A percentile compares a stretch with the other conserved stretches of the same genome.
Conservation (phyloP, 2,888 invertebrate genomes). For the Kryphioiulus occultus region DNA sequence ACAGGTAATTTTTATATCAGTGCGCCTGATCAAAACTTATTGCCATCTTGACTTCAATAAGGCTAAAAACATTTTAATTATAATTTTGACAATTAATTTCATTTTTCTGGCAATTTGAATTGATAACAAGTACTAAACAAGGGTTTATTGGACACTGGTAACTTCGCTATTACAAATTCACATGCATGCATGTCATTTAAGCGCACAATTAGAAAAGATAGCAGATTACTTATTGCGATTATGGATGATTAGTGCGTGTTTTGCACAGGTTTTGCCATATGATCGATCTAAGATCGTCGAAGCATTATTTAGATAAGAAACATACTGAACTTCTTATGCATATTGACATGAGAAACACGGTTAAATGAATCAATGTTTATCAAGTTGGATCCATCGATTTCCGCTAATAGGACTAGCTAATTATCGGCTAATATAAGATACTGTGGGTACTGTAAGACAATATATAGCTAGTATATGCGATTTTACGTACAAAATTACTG, state of each 20-base stretch:
- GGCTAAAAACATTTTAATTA: neutral
- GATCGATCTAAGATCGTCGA: too few relatives aligned
- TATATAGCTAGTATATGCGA: too few relatives aligned
- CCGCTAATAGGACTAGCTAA: too few relatives aligned
- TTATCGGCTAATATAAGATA: too few relatives aligned
- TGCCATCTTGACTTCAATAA: neutral
- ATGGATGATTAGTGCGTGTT: neutral
- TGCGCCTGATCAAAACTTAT: neutral
- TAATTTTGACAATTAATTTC: neutral
- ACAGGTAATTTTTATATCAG: neutral
- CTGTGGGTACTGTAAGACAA: too few relatives aligned
- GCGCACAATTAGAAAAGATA: neutral
- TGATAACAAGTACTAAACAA: neutral
- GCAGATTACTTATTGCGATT: neutral
- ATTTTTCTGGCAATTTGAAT: neutral
- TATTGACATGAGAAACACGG: too few relatives aligned
- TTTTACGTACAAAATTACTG: too few relatives aligned
- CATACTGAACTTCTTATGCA: too few relatives aligned
- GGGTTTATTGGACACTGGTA: neutral
- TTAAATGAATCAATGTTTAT: too few relatives aligned
- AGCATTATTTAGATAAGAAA: too few relatives aligned
- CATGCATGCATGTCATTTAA: neutral
- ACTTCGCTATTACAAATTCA: neutral
- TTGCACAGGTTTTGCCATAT: too few relatives aligned
- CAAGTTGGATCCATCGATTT: too few relatives aligned